Evolutionary conservation across 35 echinoderm and acorn worm genomes (phyloP).

Genomic region (Acanthaster planci): DNA sequence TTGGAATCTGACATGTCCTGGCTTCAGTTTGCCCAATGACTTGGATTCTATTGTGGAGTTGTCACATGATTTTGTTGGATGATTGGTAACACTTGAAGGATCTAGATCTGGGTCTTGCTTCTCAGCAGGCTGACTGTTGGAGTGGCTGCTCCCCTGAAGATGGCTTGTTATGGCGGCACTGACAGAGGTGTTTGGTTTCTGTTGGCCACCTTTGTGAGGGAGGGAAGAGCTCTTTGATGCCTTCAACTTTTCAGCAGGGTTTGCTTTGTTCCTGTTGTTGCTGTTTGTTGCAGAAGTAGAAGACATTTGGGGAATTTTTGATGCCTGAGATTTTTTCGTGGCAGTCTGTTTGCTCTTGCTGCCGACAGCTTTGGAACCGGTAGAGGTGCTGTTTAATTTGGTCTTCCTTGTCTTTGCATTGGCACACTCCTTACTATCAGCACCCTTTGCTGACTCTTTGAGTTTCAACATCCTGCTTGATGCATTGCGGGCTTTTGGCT

Average conservation of each 20-base stretch:
- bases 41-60: neutral
- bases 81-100: neutral
- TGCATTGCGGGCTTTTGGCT: neutral
- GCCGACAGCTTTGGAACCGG: too few species aligned
- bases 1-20: neutral
- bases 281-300: neutral
- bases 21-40: neutral
- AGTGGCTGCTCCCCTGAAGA: neutral
- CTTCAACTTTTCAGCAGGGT: neutral
- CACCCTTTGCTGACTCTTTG: conserved; percentile 11
- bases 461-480: neutral
- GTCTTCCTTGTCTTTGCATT: neutral
- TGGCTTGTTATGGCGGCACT: neutral
- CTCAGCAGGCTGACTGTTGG: neutral
- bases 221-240: neutral
- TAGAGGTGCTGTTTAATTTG: neutral
- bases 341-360: too few species aligned
- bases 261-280: neutral
- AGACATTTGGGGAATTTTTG: neutral
- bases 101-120: neutral
- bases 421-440: neutral
- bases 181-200: neutral
- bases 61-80: neutral
- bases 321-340: too few species aligned
- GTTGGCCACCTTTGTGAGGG: neutral